Conservation (phyloP, 2,113 vertebrate genomes). For the Sinocyclocheilus maitianheensis region DNA sequence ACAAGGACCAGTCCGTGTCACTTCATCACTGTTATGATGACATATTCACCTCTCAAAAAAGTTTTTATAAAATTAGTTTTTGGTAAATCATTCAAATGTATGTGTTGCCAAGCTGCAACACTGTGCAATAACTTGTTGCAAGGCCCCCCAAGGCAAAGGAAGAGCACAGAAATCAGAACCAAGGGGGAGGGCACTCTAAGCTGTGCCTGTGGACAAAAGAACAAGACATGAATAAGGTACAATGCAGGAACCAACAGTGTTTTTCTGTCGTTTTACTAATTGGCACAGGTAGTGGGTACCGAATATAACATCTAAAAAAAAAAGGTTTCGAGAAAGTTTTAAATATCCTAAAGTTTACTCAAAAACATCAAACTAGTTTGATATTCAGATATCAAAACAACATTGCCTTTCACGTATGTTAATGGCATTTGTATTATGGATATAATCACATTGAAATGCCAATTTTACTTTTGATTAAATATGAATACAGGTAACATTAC, state of each 20-base stretch:
- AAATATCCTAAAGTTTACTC: neutral
- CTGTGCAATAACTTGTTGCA: conserved; percentile 64
- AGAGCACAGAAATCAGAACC: conserved; percentile 82
- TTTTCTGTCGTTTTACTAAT: conserved; percentile 19
- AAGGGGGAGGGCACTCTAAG: conserved; percentile 77
- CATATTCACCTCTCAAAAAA: too few species aligned
- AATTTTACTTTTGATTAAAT: too few species aligned
- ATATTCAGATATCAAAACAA: too few species aligned
- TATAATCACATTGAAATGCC: too few species aligned
- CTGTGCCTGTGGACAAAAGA: conserved; percentile 72
- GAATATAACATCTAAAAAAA: neutral
- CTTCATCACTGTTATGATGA: too few species aligned
- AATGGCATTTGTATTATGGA: too few species aligned
- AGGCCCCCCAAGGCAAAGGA: conserved; percentile 81
- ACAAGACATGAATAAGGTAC: conserved; percentile 37
- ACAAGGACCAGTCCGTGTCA: too few species aligned
- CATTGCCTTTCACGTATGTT: too few species aligned
- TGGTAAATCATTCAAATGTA: too few species aligned
- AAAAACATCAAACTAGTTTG: neutral
- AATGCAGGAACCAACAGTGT: conserved; percentile 40
- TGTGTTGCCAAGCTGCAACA: too few species aligned
- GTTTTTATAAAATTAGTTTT: too few species aligned
- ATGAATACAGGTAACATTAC: too few species aligned
- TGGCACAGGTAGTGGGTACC: neutral
- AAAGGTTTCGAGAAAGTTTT: neutral